Conservation (phyloP, 2,888 invertebrate species). For the Acronicta alni region DNA sequence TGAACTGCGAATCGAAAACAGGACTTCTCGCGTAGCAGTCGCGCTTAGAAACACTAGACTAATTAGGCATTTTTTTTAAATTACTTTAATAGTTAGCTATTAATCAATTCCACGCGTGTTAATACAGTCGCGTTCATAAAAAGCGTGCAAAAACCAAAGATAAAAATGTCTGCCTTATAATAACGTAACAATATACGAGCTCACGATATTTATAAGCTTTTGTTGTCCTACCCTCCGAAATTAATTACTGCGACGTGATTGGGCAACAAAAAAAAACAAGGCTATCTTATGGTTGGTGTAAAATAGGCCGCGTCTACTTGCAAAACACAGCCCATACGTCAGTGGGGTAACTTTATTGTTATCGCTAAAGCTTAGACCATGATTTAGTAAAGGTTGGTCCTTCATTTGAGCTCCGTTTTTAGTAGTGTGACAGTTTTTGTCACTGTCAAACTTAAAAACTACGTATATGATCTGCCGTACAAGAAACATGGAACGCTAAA, state of each 20-base stretch:
- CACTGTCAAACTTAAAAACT: background rate
- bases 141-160: background rate
- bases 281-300: background rate
- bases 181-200: background rate
- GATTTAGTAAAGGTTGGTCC: background rate
- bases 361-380: background rate
- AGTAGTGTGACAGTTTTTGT: background rate
- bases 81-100: too few relatives aligned
- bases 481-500: too few relatives aligned
- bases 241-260: conserved; percentile 48
- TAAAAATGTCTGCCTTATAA: background rate
- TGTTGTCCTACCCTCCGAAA: conserved; percentile 21
- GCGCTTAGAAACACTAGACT: too few relatives aligned
- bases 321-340: conserved; percentile 2
- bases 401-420: background rate
- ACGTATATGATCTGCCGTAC: too few relatives aligned
- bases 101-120: too few relatives aligned
- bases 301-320: conserved; percentile 11
- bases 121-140: too few relatives aligned
- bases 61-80: too few relatives aligned
- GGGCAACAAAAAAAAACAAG: conserved; percentile 31
- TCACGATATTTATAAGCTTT: conserved; percentile 7
- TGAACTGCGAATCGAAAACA: too few relatives aligned
- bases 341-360: conserved; percentile 1
- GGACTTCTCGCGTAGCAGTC: too few relatives aligned